Evolutionary conservation across 2,113 vertebrate species (phyloP), one percentile per base, ranked within the genome.

Genomic region (Hydrochoerus hydrochaeris): DNA sequence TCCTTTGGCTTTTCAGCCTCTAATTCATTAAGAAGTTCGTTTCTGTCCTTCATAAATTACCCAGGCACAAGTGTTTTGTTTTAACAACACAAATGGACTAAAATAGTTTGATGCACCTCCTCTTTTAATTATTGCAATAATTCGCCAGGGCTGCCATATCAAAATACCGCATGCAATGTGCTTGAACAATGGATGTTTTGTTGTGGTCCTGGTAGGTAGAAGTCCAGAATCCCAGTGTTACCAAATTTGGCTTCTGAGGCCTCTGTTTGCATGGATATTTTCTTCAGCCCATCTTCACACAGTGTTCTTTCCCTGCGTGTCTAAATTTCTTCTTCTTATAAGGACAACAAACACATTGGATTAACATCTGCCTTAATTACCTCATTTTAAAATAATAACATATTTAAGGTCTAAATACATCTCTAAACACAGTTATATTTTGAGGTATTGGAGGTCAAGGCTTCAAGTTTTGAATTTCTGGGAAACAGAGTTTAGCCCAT

Each of bases 211-310:
- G 22, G 41, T 30, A 6, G 11, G 9, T 67, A 26, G 24, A 71
- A n/a, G 22, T 65, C 46, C 28, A 26, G 8, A 28, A 60, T 17
- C 1, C 2, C 13, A 14, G 0, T 10, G 0, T 65, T 30, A 54
- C 4, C 35, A 85, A 38, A 2, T 4, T 20, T 62, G 20, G 5
- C 41, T 44, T 32, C 5, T 54, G 17, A 35, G 44, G 3, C 24
- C 22, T 77, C n/a, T 83, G 5, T 49, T 11, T 46, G 12, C 0
- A 20, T 20, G 4, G 19, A 26, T 17, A 49, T 19, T 14, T n/a
- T 83, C 26, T 95, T 20, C 24, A 87, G 20, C 19, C 17, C 77
- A 17, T 35, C 44, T 69, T 81, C 17, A 57, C 28, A 44, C 12
- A 17, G 14, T 52, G 49, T 57, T 86, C 3, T 2, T 12, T 28